Conservation (phyloP, 2,797 vertebrate genomes). For the Lithobates pipiens region DNA sequence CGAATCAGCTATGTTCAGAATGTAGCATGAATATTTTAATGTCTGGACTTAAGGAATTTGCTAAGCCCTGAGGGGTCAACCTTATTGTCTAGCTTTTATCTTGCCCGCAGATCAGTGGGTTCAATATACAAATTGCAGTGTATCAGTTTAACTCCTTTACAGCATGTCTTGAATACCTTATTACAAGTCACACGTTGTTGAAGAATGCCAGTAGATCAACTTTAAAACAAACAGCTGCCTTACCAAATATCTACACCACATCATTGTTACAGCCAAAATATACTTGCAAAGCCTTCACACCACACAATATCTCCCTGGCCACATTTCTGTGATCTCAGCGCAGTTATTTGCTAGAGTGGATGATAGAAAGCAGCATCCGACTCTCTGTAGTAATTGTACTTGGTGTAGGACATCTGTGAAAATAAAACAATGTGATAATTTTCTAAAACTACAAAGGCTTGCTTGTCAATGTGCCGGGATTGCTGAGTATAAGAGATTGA, state of each 20-base stretch:
- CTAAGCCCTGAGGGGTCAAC: slow-evolving; percentile 60
- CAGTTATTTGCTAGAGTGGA: slow-evolving; percentile 8
- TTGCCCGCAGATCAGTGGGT: slow-evolving; percentile 50
- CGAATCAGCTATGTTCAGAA: slow-evolving; percentile 54
- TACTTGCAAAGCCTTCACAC: slow-evolving; percentile 50
- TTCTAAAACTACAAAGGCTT: slow-evolving; percentile 11
- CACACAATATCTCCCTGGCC: slow-evolving; percentile 23
- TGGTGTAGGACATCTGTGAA: neutral
- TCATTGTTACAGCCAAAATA: slow-evolving; percentile 53
- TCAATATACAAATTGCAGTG: slow-evolving; percentile 57
- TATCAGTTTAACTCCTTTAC: slow-evolving; percentile 57
- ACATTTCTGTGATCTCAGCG: slow-evolving; percentile 28
- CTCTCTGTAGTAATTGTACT: neutral
- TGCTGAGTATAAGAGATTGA: slow-evolving; percentile 1
- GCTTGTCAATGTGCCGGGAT: slow-evolving; percentile 15
- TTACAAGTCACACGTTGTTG: slow-evolving; percentile 57
- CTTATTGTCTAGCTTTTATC: slow-evolving; percentile 60
- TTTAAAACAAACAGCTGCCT: slow-evolving; percentile 57
- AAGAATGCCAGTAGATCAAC: slow-evolving; percentile 56
- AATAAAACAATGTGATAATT: neutral
- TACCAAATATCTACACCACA: slow-evolving; percentile 38
- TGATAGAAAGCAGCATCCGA: slow-evolving; percentile 30
- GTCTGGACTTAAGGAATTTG: slow-evolving; percentile 62
- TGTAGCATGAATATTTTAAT: slow-evolving; percentile 62
- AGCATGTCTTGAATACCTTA: slow-evolving; percentile 59